phyloP scores from a whole-genome alignment of 1,140 invertebrate species.

The Drosophila melanica region DNA sequence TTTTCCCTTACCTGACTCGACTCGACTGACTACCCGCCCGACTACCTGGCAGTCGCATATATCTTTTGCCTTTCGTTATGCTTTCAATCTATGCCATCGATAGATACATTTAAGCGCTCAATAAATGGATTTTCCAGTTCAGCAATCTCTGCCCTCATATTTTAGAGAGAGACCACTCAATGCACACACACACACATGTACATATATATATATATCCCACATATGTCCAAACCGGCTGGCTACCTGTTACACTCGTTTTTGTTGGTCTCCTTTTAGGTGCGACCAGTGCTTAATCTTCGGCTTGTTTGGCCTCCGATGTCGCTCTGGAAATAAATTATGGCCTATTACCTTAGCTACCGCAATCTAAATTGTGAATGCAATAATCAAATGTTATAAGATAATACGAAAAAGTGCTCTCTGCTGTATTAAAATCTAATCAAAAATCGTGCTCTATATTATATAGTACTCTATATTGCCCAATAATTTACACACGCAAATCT shows the following conservation, averaged over 20 bases:
- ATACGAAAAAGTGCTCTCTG: background rate
- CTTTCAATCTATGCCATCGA: slow-evolving; percentile 53
- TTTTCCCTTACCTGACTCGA: slow-evolving; percentile 44
- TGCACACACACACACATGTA: slow-evolving; percentile 9
- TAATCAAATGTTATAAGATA: slow-evolving; percentile 25
- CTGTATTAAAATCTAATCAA: background rate
- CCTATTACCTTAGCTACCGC: background rate
- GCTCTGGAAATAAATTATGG: slow-evolving; percentile 8
- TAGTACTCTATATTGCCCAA: background rate
- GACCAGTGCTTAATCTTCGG: slow-evolving; percentile 26
- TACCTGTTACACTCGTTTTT: slow-evolving; percentile 70
- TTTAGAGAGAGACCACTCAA: slow-evolving; percentile 16
- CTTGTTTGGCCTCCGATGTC: background rate
- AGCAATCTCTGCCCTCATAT: slow-evolving; percentile 26
- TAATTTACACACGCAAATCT: background rate
- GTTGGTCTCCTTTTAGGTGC: slow-evolving; percentile 3
- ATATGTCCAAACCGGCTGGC: slow-evolving; percentile 27
- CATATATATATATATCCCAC: background rate
- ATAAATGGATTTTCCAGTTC: slow-evolving; percentile 51
- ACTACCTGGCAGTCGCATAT: background rate
- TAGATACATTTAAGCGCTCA: slow-evolving; percentile 54
- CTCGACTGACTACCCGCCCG: slow-evolving; percentile 9
- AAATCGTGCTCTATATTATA: background rate
- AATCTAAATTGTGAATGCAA: slow-evolving; percentile 45
- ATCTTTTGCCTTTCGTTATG: slow-evolving; percentile 38